A percentile compares a stretch with the other conserved stretches of the same genome.
Evolutionary conservation across 2,888 invertebrate genomes (phyloP).

Genomic region (Amblyjoppa proteus): DNA sequence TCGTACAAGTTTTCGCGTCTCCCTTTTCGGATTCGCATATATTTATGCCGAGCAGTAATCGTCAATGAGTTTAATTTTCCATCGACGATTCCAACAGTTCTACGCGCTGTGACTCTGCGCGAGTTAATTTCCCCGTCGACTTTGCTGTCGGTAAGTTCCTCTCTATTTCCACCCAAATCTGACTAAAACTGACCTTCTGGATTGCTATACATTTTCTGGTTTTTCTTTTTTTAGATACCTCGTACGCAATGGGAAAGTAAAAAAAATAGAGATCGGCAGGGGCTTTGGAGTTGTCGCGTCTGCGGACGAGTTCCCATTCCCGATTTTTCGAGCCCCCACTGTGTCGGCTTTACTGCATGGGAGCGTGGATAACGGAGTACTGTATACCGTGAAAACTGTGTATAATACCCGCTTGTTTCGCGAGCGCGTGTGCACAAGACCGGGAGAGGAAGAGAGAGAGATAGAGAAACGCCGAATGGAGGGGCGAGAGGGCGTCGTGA

Average conservation of each 20-base stretch:
- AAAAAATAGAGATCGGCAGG: slow-evolving; percentile 45
- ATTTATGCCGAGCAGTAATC: not conserved
- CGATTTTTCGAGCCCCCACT: slow-evolving; percentile 52
- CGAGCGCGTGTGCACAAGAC: slow-evolving; percentile 38
- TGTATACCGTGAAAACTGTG: slow-evolving; percentile 55
- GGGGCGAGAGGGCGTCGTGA: slow-evolving; percentile 78
- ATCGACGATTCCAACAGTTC: not conserved
- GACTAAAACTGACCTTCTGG: not conserved
- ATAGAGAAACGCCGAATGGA: slow-evolving; percentile 30
- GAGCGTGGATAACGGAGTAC: slow-evolving; percentile 49
- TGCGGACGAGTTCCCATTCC: slow-evolving; percentile 45
- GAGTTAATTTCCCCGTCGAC: not conserved
- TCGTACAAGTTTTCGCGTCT: slow-evolving; percentile 8
- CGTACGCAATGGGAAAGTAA: slow-evolving; percentile 48
- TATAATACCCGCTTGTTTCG: slow-evolving; percentile 60
- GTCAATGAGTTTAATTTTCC: not conserved
- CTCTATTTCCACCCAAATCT: not conserved
- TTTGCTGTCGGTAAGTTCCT: not conserved
- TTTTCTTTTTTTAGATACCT: slow-evolving; percentile 18
- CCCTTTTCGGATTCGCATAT: not conserved
- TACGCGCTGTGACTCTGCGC: not conserved
- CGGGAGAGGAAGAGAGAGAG: slow-evolving; percentile 42
- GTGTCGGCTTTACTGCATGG: slow-evolving; percentile 48
- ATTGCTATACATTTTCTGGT: not conserved
- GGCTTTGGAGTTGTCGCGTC: slow-evolving; percentile 28